A percentile compares a stretch with the other conserved stretches of the same genome.
Conservation (phyloP, 2,113 vertebrate species). For the Sclerurus mexicanus region DNA sequence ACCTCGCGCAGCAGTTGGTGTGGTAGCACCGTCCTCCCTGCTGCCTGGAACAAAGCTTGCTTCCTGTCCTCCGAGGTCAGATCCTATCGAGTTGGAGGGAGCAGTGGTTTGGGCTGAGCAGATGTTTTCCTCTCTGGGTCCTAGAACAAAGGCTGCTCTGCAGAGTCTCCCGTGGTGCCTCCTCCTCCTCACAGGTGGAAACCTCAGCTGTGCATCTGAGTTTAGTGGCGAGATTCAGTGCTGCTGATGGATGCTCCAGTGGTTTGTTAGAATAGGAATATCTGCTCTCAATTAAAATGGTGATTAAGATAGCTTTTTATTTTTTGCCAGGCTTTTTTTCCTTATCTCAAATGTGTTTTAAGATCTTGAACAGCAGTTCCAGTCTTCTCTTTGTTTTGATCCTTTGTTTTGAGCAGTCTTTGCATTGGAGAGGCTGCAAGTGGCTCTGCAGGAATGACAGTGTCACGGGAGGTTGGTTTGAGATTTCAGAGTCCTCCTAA, state of each 20-base stretch:
- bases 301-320: neutral
- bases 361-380: neutral
- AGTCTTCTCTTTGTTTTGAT: neutral
- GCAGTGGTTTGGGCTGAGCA: neutral
- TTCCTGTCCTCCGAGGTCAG: neutral
- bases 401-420: neutral
- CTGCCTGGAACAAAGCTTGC: neutral
- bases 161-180: rapidly evolving
- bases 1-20: rapidly evolving
- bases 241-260: neutral
- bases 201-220: neutral
- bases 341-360: neutral
- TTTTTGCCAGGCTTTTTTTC: neutral
- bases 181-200: rapidly evolving
- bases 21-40: neutral
- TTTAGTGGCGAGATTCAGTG: neutral
- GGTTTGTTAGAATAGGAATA: neutral
- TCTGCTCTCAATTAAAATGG: neutral
- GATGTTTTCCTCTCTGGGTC: neutral
- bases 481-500: neutral
- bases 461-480: neutral
- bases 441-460: neutral
- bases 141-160: neutral
- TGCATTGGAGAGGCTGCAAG: neutral
- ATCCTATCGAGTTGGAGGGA: neutral